These are phyloP conservation scores for Pseudococcus viburni DNA, from an alignment of 2,888 invertebrate genomes.

Conservation along the genomic window DNA sequence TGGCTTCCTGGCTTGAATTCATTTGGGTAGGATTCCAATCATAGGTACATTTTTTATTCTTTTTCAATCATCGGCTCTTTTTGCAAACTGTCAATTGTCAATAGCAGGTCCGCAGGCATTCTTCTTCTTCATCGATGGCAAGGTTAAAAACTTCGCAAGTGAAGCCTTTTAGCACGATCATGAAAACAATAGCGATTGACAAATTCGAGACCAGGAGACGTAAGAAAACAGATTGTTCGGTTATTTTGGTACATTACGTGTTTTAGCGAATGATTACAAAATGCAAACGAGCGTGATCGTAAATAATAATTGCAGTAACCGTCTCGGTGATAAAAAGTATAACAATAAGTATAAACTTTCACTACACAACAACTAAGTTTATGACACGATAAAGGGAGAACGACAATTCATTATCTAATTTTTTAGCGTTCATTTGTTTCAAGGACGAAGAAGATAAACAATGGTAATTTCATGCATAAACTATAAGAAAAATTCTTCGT, in stretches of 20 bases:
- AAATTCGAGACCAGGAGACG: not conserved
- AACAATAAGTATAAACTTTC: conserved; percentile 26
- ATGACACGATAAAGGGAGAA: not conserved
- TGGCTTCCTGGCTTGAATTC: not conserved
- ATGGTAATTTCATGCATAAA: not conserved
- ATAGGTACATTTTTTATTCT: not conserved
- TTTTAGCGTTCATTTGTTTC: not conserved
- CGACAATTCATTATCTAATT: not conserved
- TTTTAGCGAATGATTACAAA: not conserved
- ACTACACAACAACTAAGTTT: not conserved
- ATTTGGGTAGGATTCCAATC: not conserved
- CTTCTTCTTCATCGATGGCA: not conserved
- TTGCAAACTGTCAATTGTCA: not conserved
- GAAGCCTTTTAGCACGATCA: not conserved
- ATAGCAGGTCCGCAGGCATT: not conserved
- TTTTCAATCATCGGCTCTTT: too few species aligned
- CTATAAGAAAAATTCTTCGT: too few species aligned
- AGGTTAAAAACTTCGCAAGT: not conserved
- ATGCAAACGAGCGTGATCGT: conserved; percentile 1
- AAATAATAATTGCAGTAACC: not conserved
- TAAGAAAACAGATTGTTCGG: not conserved
- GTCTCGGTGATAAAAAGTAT: not conserved
- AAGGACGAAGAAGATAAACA: not conserved
- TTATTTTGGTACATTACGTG: not conserved
- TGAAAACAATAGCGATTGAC: not conserved